A percentile compares a stretch with the other conserved stretches of the same genome.
Conservation (phyloP, 1,140 invertebrate species). For the Dufourea novaeangliae region DNA sequence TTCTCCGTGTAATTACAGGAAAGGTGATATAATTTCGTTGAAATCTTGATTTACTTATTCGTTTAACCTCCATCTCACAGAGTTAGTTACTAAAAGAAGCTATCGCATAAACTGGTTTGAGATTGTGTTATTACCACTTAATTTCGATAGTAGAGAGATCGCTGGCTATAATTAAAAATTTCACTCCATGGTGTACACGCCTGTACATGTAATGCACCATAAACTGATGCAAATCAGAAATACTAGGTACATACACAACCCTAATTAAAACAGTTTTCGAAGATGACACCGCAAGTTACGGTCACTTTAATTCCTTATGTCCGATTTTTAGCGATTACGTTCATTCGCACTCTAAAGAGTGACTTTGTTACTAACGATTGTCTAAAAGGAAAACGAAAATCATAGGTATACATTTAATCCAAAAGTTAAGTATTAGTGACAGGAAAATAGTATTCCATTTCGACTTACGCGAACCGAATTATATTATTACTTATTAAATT, state of each 20-base stretch:
- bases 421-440: too few relatives aligned
- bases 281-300: too few relatives aligned
- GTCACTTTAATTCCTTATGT: too few relatives aligned
- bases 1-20: background rate
- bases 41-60: background rate
- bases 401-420: too few relatives aligned
- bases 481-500: too few relatives aligned
- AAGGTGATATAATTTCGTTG: background rate
- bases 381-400: too few relatives aligned
- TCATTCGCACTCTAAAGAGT: too few relatives aligned
- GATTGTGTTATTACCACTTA: constrained; percentile 1
- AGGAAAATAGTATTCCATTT: too few relatives aligned
- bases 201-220: background rate
- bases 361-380: too few relatives aligned
- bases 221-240: background rate
- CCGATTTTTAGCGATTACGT: too few relatives aligned
- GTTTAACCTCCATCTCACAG: background rate
- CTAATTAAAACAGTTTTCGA: background rate
- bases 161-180: background rate
- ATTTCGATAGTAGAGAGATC: background rate
- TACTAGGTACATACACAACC: background rate
- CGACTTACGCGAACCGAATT: too few relatives aligned
- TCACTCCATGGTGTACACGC: background rate
- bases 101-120: constrained; percentile 19
- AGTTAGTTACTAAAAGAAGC: background rate